phyloP scores from a whole-genome alignment of 2,113 vertebrate genomes.

The Hypomesus transpacificus region DNA sequence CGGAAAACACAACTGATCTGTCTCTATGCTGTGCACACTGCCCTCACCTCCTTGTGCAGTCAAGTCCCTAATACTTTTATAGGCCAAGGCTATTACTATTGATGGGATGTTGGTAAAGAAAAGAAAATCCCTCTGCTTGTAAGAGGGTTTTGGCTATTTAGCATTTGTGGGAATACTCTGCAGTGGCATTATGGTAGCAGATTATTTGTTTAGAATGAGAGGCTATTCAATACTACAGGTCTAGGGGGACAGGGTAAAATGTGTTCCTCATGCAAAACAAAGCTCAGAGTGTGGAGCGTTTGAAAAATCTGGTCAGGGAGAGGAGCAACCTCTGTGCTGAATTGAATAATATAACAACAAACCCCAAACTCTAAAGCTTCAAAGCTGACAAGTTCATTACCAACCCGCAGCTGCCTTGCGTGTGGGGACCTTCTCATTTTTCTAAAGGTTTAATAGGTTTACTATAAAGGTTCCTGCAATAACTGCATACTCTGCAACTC shows the following conservation, averaged over 20 bases:
- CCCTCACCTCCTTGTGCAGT: constrained; percentile 50
- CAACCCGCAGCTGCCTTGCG: constrained; percentile 53
- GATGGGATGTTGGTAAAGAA: constrained; percentile 53
- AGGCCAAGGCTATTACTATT: constrained; percentile 48
- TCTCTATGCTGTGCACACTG: constrained; percentile 45
- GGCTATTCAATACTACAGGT: constrained; percentile 56
- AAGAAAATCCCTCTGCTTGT: constrained; percentile 47
- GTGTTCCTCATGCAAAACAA: constrained; percentile 59
- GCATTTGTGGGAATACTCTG: constrained; percentile 63
- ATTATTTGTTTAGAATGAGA: constrained; percentile 72
- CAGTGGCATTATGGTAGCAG: constrained; percentile 55
- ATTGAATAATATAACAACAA: constrained; percentile 66
- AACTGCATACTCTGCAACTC: constrained; percentile 60
- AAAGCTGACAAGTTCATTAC: constrained; percentile 71
- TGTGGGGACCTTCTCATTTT: constrained; percentile 54
- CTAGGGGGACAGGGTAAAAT: constrained; percentile 62
- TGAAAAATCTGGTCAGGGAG: constrained; percentile 58
- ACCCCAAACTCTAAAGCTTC: constrained; percentile 53
- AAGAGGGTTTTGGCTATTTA: constrained; percentile 57
- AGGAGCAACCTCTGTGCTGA: constrained; percentile 53
- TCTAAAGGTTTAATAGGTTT: constrained; percentile 41
- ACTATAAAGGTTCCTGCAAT: constrained; percentile 46
- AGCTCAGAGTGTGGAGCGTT: constrained; percentile 49
- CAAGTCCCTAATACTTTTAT: constrained; percentile 49
- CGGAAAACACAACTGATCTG: constrained; percentile 45